Evolutionary conservation across 2,113 vertebrate species (phyloP).

Genomic region (Pagrus major): DNA sequence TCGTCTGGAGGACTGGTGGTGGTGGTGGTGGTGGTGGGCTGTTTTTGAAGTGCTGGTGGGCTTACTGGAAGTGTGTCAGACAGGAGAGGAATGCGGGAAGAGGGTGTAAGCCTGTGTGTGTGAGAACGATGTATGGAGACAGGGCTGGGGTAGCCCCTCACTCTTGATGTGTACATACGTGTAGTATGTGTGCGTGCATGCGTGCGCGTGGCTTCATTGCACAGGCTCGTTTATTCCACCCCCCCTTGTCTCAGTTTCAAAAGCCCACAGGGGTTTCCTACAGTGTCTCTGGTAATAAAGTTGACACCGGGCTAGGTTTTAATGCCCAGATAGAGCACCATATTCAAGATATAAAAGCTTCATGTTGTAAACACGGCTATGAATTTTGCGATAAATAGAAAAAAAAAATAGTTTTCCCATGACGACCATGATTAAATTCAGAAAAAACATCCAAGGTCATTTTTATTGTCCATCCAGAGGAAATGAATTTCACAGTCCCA

Average conservation of each 20-base stretch:
- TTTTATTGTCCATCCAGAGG: constrained; percentile 21
- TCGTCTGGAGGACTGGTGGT: constrained; percentile 55
- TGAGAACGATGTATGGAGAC: constrained; percentile 35
- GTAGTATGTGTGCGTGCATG: constrained; percentile 17
- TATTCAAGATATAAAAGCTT: constrained; percentile 18
- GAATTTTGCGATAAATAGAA: constrained; percentile 6
- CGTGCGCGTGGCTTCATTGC: constrained; percentile 24
- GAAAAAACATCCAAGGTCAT: constrained; percentile 24
- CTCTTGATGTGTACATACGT: constrained; percentile 42
- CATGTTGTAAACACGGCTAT: not conserved
- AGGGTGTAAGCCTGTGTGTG: constrained; percentile 50
- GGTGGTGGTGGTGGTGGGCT: constrained; percentile 57
- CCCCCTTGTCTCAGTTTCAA: constrained; percentile 41
- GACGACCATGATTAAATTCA: constrained; percentile 2
- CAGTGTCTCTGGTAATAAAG: constrained; percentile 44
- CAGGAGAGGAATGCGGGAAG: constrained; percentile 78
- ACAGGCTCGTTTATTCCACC: constrained; percentile 29
- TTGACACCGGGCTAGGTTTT: constrained; percentile 18
- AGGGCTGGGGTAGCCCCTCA: constrained; percentile 26
- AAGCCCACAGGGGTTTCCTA: constrained; percentile 58
- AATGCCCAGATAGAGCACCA: not conserved
- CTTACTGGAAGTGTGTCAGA: constrained; percentile 83
- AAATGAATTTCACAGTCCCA: constrained; percentile 39
- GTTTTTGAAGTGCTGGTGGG: constrained; percentile 77
- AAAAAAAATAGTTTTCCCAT: constrained; percentile 18